Evolutionary conservation across 2,888 invertebrate genomes (phyloP).

Genomic region (Drosophila putrida): DNA sequence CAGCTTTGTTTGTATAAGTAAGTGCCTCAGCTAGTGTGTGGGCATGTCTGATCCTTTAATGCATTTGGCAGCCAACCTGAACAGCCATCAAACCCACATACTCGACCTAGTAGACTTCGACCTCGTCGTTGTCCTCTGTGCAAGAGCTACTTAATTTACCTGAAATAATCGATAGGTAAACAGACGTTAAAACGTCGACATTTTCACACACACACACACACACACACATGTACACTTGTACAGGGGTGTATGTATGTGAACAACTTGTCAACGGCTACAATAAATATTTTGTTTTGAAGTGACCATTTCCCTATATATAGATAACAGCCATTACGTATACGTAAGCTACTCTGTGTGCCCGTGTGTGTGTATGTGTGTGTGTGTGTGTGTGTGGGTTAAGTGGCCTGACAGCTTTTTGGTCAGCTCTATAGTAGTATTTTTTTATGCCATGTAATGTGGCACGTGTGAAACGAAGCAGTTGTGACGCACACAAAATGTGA

Average conservation of each 20-base stretch:
- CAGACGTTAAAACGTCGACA: slow-evolving; percentile 80
- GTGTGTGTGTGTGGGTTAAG: slow-evolving; percentile 54
- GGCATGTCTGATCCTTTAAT: slow-evolving; percentile 82
- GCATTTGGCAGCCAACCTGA: slow-evolving; percentile 74
- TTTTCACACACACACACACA: slow-evolving; percentile 64
- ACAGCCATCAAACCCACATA: slow-evolving; percentile 58
- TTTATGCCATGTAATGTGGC: slow-evolving; percentile 28
- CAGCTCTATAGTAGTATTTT: slow-evolving; percentile 23
- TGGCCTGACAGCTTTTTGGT: slow-evolving; percentile 59
- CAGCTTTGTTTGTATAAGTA: slow-evolving; percentile 74
- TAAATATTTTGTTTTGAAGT: slow-evolving; percentile 79
- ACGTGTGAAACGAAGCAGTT: slow-evolving; percentile 72
- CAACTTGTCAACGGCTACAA: slow-evolving; percentile 71
- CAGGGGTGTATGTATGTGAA: slow-evolving; percentile 15
- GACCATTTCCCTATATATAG: slow-evolving; percentile 49
- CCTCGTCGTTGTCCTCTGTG: slow-evolving; percentile 33
- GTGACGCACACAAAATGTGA: slow-evolving; percentile 29
- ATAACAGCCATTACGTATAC: slow-evolving; percentile 12
- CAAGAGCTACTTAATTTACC: slow-evolving; percentile 82
- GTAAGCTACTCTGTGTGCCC: slow-evolving; percentile 4
- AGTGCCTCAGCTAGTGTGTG: slow-evolving; percentile 63
- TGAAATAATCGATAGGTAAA: slow-evolving; percentile 83
- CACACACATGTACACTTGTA: slow-evolving; percentile 3
- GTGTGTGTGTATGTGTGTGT: slow-evolving; percentile 19
- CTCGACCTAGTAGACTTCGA: slow-evolving; percentile 32